Percentiles rank a stretch among this genome's conserved stretches.
These are phyloP conservation scores for Actinostola sp. DNA, from an alignment of 92 coral and sea anemone genomes.

Conservation along the genomic window DNA sequence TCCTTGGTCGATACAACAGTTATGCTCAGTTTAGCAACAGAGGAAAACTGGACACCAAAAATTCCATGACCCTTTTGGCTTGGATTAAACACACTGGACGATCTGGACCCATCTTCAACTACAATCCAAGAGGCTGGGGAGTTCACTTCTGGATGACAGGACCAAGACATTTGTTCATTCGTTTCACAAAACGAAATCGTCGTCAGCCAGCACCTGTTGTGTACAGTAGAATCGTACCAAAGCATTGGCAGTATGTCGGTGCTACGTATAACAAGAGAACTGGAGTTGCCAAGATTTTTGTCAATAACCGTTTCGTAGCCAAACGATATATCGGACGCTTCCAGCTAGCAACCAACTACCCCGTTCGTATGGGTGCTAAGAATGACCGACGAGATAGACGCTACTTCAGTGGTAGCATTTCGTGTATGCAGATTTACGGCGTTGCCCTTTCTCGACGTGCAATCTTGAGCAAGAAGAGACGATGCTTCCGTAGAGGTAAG, in stretches of 20 bases:
- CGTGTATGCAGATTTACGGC: slow-evolving; percentile 65
- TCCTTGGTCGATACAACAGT: slow-evolving; percentile 51
- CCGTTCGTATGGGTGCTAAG: slow-evolving; percentile 60
- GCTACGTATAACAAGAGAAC: slow-evolving; percentile 55
- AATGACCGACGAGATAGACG: slow-evolving; percentile 37
- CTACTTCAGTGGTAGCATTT: slow-evolving; percentile 56
- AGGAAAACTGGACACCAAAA: slow-evolving; percentile 60
- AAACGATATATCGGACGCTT: slow-evolving; percentile 35
- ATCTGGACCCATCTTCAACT: no score
- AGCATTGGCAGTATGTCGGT: slow-evolving; percentile 70
- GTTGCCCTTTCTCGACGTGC: slow-evolving; percentile 36
- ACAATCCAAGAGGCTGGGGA: no score
- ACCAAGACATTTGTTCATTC: no score
- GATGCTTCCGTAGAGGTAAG: slow-evolving; percentile 64
- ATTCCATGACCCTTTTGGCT: slow-evolving; percentile 62
- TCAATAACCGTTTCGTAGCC: slow-evolving; percentile 54
- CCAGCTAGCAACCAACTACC: slow-evolving; percentile 56
- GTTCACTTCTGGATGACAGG: no score
- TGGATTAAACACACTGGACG: no score
- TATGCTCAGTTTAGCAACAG: slow-evolving; percentile 53
- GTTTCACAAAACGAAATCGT: no score
- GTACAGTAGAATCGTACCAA: no score
- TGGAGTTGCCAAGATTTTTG: slow-evolving; percentile 55
- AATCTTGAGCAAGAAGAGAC: slow-evolving; percentile 46
- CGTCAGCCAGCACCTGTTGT: no score